These are phyloP conservation scores for Sericinus montela DNA, from an alignment of 2,888 invertebrate species.

Conservation along the genomic window DNA sequence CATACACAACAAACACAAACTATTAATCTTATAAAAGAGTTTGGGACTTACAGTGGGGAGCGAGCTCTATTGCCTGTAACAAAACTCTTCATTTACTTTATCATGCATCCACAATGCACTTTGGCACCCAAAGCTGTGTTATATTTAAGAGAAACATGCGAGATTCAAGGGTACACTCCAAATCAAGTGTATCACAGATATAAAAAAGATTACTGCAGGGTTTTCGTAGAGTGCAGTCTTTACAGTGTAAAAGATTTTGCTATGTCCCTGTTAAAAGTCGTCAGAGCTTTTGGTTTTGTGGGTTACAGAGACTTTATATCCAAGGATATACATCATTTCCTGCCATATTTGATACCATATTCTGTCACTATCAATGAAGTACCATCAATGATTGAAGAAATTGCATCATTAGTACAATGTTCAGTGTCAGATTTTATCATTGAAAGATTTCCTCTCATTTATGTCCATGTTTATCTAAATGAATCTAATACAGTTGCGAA, in stretches of 20 bases:
- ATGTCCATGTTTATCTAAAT: constrained; percentile 83
- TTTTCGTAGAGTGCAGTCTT: constrained; percentile 80
- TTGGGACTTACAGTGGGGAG: constrained; percentile 57
- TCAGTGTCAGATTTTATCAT: constrained; percentile 81
- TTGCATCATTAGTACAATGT: constrained; percentile 78
- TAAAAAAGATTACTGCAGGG: constrained; percentile 80
- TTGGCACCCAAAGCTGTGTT: constrained; percentile 78
- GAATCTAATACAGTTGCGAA: constrained; percentile 78
- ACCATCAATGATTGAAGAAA: constrained; percentile 81
- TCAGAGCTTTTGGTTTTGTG: constrained; percentile 83
- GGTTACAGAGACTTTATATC: constrained; percentile 84
- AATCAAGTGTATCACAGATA: constrained; percentile 81
- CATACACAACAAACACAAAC: constrained; percentile 74
- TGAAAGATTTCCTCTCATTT: constrained; percentile 84
- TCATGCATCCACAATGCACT: constrained; percentile 81
- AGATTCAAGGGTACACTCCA: constrained; percentile 71
- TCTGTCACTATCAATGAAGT: constrained; percentile 77
- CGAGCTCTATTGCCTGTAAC: constrained; percentile 63
- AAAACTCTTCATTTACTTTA: constrained; percentile 79
- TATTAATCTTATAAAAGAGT: constrained; percentile 72
- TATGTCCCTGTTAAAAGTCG: constrained; percentile 79
- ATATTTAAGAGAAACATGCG: constrained; percentile 78
- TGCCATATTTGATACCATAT: constrained; percentile 82
- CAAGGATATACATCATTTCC: constrained; percentile 83
- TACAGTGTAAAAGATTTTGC: constrained; percentile 78